These are phyloP conservation scores for Drosophila subpulchrella DNA, from an alignment of 1,140 invertebrate genomes.

Conservation along the genomic window DNA sequence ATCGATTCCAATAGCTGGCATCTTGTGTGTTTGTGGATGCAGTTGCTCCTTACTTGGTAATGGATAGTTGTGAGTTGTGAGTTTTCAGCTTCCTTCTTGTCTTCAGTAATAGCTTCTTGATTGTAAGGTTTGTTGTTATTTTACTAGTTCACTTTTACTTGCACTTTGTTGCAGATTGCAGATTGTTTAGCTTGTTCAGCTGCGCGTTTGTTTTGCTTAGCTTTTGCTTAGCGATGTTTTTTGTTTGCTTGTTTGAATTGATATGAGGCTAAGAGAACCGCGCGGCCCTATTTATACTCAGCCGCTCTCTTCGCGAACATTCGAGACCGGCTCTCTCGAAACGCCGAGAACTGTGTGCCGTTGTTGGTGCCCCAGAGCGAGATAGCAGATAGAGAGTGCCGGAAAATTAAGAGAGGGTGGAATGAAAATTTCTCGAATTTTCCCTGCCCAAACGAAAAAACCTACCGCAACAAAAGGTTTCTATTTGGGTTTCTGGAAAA, in stretches of 20 bases:
- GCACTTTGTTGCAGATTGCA: background rate
- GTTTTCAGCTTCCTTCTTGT: background rate
- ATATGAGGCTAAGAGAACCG: conserved; percentile 49
- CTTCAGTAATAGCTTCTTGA: background rate
- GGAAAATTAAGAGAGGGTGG: background rate
- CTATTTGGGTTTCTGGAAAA: conserved; percentile 5
- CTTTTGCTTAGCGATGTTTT: conserved; percentile 53
- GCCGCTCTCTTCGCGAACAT: conserved; percentile 47
- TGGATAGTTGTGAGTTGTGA: background rate
- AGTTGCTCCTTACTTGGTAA: conserved; percentile 9
- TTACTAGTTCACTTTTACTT: background rate
- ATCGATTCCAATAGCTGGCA: conserved; percentile 90
- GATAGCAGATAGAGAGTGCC: conserved; percentile 5
- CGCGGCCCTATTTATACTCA: conserved; percentile 60
- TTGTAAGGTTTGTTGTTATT: background rate
- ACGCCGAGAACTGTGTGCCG: background rate
- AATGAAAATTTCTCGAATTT: conserved; percentile 5
- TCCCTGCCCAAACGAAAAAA: background rate
- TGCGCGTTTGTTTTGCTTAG: conserved; percentile 37
- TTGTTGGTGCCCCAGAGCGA: background rate
- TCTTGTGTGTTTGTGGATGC: conserved; percentile 27
- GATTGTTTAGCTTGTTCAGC: conserved; percentile 40
- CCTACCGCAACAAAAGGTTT: conserved; percentile 7
- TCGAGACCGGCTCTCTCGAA: conserved; percentile 52
- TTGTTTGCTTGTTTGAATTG: conserved; percentile 59